Evolutionary conservation across 2,888 invertebrate genomes (phyloP), one percentile per base, ranked within the genome.

Genomic region (Mythimna ferrago): DNA sequence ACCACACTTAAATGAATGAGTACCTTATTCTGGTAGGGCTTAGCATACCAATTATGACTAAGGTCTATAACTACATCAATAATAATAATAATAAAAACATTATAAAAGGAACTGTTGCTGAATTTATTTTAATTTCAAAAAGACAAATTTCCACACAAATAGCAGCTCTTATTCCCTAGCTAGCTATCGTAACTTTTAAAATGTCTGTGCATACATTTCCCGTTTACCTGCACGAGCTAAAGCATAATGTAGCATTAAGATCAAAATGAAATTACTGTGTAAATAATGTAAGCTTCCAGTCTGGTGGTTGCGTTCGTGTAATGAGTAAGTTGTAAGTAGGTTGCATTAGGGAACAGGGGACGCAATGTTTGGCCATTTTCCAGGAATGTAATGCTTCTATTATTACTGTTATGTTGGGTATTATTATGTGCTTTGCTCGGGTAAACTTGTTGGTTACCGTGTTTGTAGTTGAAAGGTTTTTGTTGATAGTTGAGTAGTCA

Each of bases 291-390:
- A 48, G 76, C 53, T 76, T 68, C 54, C 38, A 66, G 60, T 62
- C 81, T 51, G 38, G 44, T 6, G 69, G 64, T 69, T 75, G 64
- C 69, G 73, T 65, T 66, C 64, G 58, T 61, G 61, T 70, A 66
- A 85, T 72, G 72, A 80, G 71, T 48, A 63, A 73, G 72, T 64
- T 60, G 68, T 80, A 83, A 75, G 83, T 78, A 80, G 71, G 74
- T 63, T 68, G 73, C 75, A 76, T 86, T 81, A 78, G 75, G 41
- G 77, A 75, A 19, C 19, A 35, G 44, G 38, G 67, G 73, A 79
- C 71, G 38, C 53, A 77, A 64, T 84, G 73, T 71, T 83, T 86
- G 86, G 86, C 84, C 21, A 57, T 67, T 61, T 61, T 72, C 86
- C 82, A 84, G 74, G 44, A 81, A 66, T 76, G 66, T 75, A 71